Conservation (phyloP, 2,888 invertebrate species). For the Stegana nigrithorax region DNA sequence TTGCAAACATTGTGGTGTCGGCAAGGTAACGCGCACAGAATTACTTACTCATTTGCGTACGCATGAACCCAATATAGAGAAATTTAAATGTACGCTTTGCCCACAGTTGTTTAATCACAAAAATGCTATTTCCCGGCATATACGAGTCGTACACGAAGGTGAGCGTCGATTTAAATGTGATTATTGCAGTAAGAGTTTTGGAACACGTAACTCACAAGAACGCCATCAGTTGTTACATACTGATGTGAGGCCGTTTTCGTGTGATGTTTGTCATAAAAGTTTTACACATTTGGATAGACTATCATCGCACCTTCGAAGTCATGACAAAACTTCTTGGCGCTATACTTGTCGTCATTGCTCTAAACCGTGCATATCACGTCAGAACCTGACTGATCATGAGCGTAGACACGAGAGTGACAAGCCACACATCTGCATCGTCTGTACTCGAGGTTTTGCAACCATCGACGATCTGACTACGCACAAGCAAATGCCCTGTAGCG, state of each 20-base stretch:
- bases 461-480: conserved; percentile 34
- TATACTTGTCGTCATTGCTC: conserved; percentile 45
- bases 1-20: conserved; percentile 61
- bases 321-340: conserved; percentile 43
- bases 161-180: conserved; percentile 55
- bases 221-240: conserved; percentile 58
- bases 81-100: conserved; percentile 60
- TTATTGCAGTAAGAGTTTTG: conserved; percentile 58
- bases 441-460: conserved; percentile 42
- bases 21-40: conserved; percentile 63
- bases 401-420: conserved; percentile 48
- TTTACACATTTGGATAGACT: conserved; percentile 43
- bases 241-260: conserved; percentile 40
- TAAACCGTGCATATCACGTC: conserved; percentile 47
- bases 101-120: conserved; percentile 62
- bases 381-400: conserved; percentile 47
- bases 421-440: conserved; percentile 46
- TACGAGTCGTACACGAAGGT: conserved; percentile 63
- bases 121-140: conserved; percentile 57
- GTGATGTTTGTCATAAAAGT: conserved; percentile 39
- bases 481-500: conserved; percentile 4
- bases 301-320: conserved; percentile 51
- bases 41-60: conserved; percentile 60
- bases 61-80: conserved; percentile 60
- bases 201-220: conserved; percentile 57